Percentiles rank a stretch among this genome's conserved stretches.
Conservation (phyloP, 2,797 vertebrate genomes). For the Danio albolineatus region DNA sequence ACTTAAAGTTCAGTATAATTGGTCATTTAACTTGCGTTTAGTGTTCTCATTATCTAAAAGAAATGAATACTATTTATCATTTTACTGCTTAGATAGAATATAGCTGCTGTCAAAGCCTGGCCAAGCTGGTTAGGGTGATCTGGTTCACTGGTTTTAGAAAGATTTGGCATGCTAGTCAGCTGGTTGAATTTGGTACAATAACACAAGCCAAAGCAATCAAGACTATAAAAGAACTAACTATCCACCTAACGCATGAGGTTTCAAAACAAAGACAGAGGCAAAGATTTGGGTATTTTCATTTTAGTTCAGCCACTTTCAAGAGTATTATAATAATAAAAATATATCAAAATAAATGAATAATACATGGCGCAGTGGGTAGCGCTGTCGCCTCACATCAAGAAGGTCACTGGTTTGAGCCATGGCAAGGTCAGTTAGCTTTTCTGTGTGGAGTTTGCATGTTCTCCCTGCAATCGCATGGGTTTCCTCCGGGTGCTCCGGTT, state of each 20-base stretch:
- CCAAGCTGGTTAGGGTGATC: neutral
- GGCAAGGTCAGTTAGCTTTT: too few relatives aligned
- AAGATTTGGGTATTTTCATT: too few relatives aligned
- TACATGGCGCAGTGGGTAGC: too few relatives aligned
- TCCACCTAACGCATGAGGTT: neutral
- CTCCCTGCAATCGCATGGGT: too few relatives aligned
- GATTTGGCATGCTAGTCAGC: neutral
- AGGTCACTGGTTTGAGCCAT: too few relatives aligned
- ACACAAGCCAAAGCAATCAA: neutral
- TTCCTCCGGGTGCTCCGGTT: too few relatives aligned
- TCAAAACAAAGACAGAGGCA: too few relatives aligned
- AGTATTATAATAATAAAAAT: too few relatives aligned
- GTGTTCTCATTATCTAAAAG: neutral
- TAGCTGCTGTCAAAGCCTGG: neutral
- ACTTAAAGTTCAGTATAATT: conserved; percentile 46
- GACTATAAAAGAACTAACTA: neutral
- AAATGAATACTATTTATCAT: neutral
- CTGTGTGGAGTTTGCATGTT: too few relatives aligned
- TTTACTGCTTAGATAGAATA: neutral
- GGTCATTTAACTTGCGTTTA: conserved; percentile 36
- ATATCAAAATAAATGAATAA: too few relatives aligned
- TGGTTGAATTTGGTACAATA: neutral
- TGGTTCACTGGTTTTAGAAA: conserved; percentile 4
- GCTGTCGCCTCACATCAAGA: too few relatives aligned
- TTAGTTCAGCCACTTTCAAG: too few relatives aligned